Evolutionary conservation across 2,888 invertebrate genomes (phyloP), one percentile per base, ranked within the genome.

Genomic region (Neoaliturus tenellus): DNA sequence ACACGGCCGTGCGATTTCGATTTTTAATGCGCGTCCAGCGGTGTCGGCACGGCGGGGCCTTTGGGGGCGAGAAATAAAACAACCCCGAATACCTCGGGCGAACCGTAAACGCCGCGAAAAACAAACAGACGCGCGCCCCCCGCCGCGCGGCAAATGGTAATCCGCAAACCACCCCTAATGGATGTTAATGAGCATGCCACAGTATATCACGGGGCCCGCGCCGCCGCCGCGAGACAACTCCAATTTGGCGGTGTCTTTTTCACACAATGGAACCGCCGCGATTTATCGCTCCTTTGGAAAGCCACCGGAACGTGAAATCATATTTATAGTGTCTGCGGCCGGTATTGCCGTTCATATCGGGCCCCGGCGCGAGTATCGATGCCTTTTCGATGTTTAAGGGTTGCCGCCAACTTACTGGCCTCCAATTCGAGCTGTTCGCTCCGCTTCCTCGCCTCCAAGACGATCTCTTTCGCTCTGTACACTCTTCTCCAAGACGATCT

Each of bases 121-220:
- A 82, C 82, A 69, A 82, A 82, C 82, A 82, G 71, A 51, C 39
- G 48, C 55, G 55, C 51, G 31, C 35, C 82, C 80, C 81, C 80
- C 71, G 82, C 82, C 73, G 62, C 44, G 80, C 33, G 23, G 39
- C 71, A 82, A 81, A 80, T 80, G 67, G 67, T 83, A 81, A 80
- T 80, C 80, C 80, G 85, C 81, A 82, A 81, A 84, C 81, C 81
- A 73, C 75, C 84, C 81, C 75, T 73, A 73, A 84, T 73, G 33
- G 67, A 1, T 33, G 78, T 23, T 78, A 78, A 78, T 78, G n/a
- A 55, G 78, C 51, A 20, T n/a, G 55, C 3, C 17, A 12, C 5
- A 17, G 55, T 78, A 78, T 55, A 35, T 78, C 78, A 78, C 55
- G 35, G n/a, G 35, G 41, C 23, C 20, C 44, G 75, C 75, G n/a